These are phyloP conservation scores for Psittacara wagleri DNA, from an alignment of 2,113 vertebrate genomes.

Conservation along the genomic window DNA sequence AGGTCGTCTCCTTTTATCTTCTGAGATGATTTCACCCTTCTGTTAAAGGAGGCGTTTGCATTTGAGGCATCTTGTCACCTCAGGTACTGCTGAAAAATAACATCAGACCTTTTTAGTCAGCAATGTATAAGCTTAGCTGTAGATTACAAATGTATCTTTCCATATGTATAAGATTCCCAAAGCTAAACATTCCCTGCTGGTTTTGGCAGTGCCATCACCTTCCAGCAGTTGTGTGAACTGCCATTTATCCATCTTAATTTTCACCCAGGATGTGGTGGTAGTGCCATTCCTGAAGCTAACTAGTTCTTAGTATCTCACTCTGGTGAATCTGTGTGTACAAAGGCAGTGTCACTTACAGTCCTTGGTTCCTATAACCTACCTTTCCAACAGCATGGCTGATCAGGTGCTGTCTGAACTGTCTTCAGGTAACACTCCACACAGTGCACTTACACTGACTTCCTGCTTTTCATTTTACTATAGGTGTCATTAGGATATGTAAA, in stretches of 20 bases:
- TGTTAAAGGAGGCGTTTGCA: not conserved
- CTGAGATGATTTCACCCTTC: not conserved
- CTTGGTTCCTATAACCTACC: not conserved
- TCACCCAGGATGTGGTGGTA: not conserved
- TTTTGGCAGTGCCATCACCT: not conserved
- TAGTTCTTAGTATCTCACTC: not conserved
- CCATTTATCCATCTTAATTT: not conserved
- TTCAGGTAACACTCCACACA: no score
- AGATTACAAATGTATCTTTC: not conserved
- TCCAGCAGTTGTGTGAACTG: not conserved
- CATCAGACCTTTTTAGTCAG: not conserved
- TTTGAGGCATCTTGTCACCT: not conserved
- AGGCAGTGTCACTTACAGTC: not conserved
- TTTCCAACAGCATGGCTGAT: not conserved
- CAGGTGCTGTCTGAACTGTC: fast-evolving
- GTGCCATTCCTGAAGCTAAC: not conserved
- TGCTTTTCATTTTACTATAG: not conserved
- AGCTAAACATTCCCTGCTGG: not conserved
- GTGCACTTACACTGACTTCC: not conserved
- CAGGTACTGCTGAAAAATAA: not conserved
- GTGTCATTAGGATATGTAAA: not conserved
- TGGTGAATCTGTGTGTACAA: not conserved
- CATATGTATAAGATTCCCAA: not conserved
- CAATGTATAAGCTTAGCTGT: not conserved
- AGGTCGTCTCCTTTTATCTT: not conserved